phyloP scores from a whole-genome alignment of 2,113 vertebrate species.

The Malaclemys terrapin region DNA sequence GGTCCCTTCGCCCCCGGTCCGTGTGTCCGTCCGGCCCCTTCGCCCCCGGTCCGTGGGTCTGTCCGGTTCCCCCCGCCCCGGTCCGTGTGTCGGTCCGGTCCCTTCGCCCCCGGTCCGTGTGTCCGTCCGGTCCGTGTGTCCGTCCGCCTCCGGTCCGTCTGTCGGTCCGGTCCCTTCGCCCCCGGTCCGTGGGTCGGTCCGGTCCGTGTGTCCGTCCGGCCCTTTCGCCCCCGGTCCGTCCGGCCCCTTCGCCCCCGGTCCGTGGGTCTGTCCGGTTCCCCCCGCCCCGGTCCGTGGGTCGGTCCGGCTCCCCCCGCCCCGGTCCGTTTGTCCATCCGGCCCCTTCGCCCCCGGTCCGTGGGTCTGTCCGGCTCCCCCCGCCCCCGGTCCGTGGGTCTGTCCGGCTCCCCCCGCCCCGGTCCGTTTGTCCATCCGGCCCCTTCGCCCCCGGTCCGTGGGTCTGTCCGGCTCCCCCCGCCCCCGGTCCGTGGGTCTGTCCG shows the following conservation, averaged over 20 bases:
- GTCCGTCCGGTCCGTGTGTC: slow-evolving; percentile 14
- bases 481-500: neutral
- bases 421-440: neutral
- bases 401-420: neutral
- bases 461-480: neutral
- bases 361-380: neutral
- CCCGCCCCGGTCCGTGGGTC: too few relatives aligned
- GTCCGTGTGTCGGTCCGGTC: too few relatives aligned
- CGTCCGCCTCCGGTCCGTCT: neutral
- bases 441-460: neutral
- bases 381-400: too few relatives aligned
- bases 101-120: neutral
- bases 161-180: neutral
- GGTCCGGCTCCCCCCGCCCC: too few relatives aligned
- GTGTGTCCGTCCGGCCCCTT: neutral
- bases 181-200: slow-evolving; percentile 1
- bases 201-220: too few relatives aligned
- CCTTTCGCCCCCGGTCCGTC: neutral
- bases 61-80: too few relatives aligned
- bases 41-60: neutral
- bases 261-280: neutral
- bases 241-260: neutral
- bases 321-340: too few relatives aligned
- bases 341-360: too few relatives aligned
- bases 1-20: neutral